phyloP scores from a whole-genome alignment of 2,797 vertebrate genomes.

The Poeciliopsis infans region DNA sequence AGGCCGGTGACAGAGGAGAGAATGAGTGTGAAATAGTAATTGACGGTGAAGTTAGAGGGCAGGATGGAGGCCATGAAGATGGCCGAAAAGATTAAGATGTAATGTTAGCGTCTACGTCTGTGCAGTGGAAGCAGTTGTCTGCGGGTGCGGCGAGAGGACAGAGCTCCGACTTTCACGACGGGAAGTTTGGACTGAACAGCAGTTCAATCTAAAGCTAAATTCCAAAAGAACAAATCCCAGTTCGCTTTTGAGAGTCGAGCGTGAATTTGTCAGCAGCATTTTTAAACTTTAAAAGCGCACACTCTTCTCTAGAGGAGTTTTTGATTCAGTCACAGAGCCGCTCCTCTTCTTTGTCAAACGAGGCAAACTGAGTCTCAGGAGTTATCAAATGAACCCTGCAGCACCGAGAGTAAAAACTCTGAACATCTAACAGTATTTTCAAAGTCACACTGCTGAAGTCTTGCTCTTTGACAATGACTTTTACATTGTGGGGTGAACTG shows the following conservation, averaged over 20 bases:
- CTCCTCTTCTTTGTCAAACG: neutral
- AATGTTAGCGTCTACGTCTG: conserved; percentile 16
- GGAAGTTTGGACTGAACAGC: conserved; percentile 27
- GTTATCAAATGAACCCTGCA: neutral
- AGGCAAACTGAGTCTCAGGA: neutral
- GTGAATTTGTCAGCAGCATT: neutral
- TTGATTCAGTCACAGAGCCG: neutral
- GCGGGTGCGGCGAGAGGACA: conserved; percentile 1
- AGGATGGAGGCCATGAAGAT: conserved; percentile 38
- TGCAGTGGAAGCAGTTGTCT: conserved; percentile 10
- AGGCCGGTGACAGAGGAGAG: conserved; percentile 47
- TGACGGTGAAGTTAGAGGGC: conserved; percentile 59
- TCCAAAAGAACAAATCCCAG: neutral
- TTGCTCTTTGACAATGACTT: neutral
- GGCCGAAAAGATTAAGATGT: conserved; percentile 38
- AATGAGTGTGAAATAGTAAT: conserved; percentile 56
- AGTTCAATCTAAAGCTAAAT: neutral
- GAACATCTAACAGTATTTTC: neutral
- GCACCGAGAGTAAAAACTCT: neutral
- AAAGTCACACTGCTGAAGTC: neutral
- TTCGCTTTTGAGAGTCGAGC: neutral
- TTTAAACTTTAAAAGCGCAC: neutral
- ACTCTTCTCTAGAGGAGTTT: neutral
- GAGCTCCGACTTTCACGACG: conserved; percentile 17
- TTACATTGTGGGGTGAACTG: neutral